Percentiles rank a stretch among this genome's conserved stretches.
These are phyloP conservation scores for Coreius guichenoti DNA, from an alignment of 2,797 vertebrate species.

Conservation along the genomic window DNA sequence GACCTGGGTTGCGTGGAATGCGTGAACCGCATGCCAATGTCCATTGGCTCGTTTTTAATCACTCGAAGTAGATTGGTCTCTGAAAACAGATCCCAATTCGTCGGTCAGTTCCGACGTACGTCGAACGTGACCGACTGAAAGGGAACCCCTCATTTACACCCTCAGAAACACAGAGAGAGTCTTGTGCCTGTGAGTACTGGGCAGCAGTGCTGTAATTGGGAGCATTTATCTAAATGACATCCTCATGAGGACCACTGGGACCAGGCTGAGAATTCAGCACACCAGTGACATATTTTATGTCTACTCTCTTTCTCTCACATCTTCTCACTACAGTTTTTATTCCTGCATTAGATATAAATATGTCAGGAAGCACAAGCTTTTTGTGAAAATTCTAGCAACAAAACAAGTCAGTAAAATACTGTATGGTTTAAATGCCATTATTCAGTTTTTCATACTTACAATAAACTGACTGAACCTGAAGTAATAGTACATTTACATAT, in stretches of 20 bases:
- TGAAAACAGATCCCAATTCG: too few relatives aligned
- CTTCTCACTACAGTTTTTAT: conserved; percentile 26
- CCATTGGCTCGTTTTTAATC: too few relatives aligned
- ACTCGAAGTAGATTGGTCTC: too few relatives aligned
- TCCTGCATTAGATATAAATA: conserved; percentile 17
- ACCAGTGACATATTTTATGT: conserved; percentile 48
- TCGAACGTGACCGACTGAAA: too few relatives aligned
- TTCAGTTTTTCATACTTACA: not conserved
- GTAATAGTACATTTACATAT: not conserved
- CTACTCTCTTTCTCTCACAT: conserved; percentile 13
- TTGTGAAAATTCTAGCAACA: not conserved
- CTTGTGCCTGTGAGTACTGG: conserved; percentile 68
- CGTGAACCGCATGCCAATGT: too few relatives aligned
- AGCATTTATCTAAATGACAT: conserved; percentile 76
- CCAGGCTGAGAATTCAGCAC: conserved; percentile 55
- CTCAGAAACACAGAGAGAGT: conserved; percentile 15
- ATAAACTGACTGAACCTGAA: not conserved
- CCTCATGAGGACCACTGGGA: conserved; percentile 66
- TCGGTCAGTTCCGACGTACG: too few relatives aligned
- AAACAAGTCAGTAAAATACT: not conserved
- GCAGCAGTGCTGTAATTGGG: conserved; percentile 65
- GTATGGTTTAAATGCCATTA: not conserved
- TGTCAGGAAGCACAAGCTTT: not conserved
- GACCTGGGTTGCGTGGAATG: too few relatives aligned
- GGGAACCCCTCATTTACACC: conserved; percentile 5